These are phyloP conservation scores for Chaetodon trifasciatus DNA, from an alignment of 2,797 vertebrate genomes.

Conservation along the genomic window DNA sequence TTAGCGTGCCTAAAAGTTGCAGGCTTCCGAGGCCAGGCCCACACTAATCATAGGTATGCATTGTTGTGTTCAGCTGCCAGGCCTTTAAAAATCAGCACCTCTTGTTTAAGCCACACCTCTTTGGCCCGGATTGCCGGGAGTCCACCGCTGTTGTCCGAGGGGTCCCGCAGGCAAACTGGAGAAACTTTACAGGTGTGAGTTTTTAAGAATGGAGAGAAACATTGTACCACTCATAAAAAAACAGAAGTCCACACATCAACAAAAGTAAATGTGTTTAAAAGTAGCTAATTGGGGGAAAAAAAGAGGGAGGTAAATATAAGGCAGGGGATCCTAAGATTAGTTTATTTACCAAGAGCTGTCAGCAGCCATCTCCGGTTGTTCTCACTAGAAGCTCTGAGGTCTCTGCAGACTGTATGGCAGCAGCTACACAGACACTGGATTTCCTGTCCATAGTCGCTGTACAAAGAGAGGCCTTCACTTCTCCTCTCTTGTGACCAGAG, in stretches of 20 bases:
- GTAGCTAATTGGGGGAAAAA: conserved; percentile 30
- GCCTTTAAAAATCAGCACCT: conserved; percentile 79
- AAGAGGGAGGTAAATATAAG: conserved; percentile 19
- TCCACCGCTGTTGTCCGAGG: conserved; percentile 35
- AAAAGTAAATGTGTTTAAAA: conserved; percentile 19
- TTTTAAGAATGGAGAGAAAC: conserved; percentile 30
- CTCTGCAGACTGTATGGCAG: conserved; percentile 53
- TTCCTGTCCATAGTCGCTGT: conserved; percentile 43
- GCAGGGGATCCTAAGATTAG: conserved; percentile 45
- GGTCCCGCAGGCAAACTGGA: conserved; percentile 25
- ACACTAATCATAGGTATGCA: conserved; percentile 85
- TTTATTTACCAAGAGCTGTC: conserved; percentile 57
- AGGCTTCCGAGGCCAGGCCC: conserved; percentile 77
- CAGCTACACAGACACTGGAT: conserved; percentile 49
- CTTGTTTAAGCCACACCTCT: conserved; percentile 73
- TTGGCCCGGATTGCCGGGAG: conserved; percentile 45
- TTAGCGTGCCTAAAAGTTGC: conserved; percentile 83
- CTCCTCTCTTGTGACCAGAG: conserved; percentile 63
- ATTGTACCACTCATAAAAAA: neutral
- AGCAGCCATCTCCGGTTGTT: conserved; percentile 45
- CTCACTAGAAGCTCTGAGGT: conserved; percentile 36
- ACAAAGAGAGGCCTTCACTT: conserved; percentile 69
- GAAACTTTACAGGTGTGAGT: conserved; percentile 31
- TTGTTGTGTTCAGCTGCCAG: conserved; percentile 80
- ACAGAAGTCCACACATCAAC: conserved; percentile 9